phyloP scores from a whole-genome alignment of 2,888 invertebrate species.

The Callyntrura guangdongensis region DNA sequence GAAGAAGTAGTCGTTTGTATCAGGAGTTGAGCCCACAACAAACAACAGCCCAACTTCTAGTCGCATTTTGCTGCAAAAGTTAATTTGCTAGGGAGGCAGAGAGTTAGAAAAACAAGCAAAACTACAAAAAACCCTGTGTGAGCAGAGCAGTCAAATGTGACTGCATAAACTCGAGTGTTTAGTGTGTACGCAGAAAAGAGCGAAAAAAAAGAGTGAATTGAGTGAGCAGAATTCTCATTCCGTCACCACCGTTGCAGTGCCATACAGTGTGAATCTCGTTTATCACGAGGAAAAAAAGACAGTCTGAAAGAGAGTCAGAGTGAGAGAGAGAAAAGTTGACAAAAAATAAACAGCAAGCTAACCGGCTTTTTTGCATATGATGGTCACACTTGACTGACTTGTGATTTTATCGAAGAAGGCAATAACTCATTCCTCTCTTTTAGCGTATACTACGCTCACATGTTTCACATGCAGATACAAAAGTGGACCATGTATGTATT shows the following conservation, averaged over 20 bases:
- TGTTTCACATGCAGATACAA: background rate
- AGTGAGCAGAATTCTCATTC: background rate
- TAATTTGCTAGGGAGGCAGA: background rate
- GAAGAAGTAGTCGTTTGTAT: background rate
- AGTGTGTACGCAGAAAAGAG: background rate
- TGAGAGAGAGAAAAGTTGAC: background rate
- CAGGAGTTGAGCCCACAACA: slow-evolving; percentile 30
- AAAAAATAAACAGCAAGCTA: slow-evolving; percentile 4
- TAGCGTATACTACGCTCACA: background rate
- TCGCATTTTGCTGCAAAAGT: background rate
- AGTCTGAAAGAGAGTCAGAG: too few species aligned
- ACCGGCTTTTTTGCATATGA: slow-evolving; percentile 29
- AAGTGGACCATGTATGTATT: slow-evolving; percentile 15
- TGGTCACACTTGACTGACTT: slow-evolving; percentile 7
- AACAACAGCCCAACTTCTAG: background rate
- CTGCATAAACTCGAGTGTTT: background rate
- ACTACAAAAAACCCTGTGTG: background rate
- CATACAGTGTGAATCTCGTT: slow-evolving; percentile 10
- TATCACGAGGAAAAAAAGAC: background rate
- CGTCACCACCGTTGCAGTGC: background rate
- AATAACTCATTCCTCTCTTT: slow-evolving; percentile 59
- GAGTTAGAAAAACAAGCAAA: too few species aligned
- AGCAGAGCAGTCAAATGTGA: background rate
- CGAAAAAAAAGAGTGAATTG: background rate
- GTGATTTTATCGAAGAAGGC: slow-evolving; percentile 52